Evolutionary conservation across 2,888 invertebrate genomes (phyloP).

Genomic region (Aspidiotus destructor): DNA sequence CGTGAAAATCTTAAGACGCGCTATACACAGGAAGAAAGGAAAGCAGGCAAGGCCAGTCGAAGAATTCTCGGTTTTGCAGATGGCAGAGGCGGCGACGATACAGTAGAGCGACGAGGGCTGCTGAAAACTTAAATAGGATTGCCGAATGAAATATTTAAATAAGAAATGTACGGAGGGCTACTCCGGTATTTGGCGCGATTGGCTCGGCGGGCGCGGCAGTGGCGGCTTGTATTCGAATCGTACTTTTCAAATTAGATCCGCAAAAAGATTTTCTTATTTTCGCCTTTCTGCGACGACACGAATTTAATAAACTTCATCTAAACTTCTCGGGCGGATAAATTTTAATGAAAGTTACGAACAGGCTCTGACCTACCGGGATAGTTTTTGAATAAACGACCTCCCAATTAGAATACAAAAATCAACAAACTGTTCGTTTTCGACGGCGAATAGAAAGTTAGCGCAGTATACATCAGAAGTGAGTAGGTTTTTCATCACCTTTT

Average conservation of each 20-base stretch:
- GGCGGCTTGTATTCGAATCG: conserved; percentile 15
- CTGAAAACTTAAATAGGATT: conserved; percentile 27
- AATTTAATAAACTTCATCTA: conserved; percentile 30
- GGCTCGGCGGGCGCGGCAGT: background rate
- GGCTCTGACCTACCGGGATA: conserved; percentile 23
- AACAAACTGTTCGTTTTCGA: too few species aligned
- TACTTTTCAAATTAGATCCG: conserved; percentile 31
- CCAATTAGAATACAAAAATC: background rate
- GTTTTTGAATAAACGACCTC: conserved; percentile 28
- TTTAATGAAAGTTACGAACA: conserved; percentile 27
- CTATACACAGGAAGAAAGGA: background rate
- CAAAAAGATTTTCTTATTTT: conserved; percentile 27
- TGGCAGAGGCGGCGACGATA: background rate
- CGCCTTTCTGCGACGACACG: conserved; percentile 8
- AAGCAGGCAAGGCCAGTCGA: conserved; percentile 16
- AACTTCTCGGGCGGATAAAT: conserved; percentile 28
- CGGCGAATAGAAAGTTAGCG: too few species aligned
- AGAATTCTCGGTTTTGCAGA: background rate
- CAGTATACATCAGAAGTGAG: too few species aligned
- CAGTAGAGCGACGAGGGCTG: background rate
- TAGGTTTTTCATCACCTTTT: too few species aligned
- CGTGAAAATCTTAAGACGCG: conserved; percentile 21
- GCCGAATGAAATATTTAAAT: conserved; percentile 31
- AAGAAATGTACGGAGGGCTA: conserved; percentile 23
- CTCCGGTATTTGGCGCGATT: conserved; percentile 9